Conservation (phyloP, 2,888 invertebrate genomes). For the Aporophyla lueneburgensis region DNA sequence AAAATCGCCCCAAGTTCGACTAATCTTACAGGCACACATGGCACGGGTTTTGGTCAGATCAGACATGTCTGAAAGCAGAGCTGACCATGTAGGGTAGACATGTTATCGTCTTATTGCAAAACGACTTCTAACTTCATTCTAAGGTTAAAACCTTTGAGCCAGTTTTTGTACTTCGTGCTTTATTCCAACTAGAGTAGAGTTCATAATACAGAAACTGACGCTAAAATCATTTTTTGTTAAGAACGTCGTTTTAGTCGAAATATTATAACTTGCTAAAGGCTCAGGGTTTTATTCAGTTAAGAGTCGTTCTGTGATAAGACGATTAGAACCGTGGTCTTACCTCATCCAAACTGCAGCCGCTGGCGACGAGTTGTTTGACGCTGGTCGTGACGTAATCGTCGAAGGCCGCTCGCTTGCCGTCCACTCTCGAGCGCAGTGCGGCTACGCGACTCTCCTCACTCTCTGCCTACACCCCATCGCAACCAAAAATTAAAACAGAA, state of each 20-base stretch:
- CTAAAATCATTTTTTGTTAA: neutral
- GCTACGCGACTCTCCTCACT: constrained; percentile 92
- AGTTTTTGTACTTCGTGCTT: neutral
- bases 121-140: neutral
- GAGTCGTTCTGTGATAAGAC: neutral
- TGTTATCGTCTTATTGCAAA: neutral
- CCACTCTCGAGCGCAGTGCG: constrained; percentile 89
- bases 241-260: neutral
- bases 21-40: neutral
- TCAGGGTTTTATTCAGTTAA: neutral
- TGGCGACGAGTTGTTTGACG: constrained; percentile 88
- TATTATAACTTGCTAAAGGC: neutral
- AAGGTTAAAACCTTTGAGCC: neutral
- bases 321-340: constrained; percentile 73
- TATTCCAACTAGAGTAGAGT: neutral
- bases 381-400: constrained; percentile 88
- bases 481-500: constrained; percentile 71
- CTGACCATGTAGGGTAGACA: constrained; percentile 5
- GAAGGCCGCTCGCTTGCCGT: constrained; percentile 88
- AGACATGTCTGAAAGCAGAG: neutral
- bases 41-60: neutral
- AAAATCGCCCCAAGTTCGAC: neutral
- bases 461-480: constrained; percentile 91
- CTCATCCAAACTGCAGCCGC: constrained; percentile 87
- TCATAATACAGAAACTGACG: neutral